Percentiles rank a stretch among this genome's conserved stretches.
Conservation (phyloP, 2,113 vertebrate genomes). For the Onychostoma macrolepis region DNA sequence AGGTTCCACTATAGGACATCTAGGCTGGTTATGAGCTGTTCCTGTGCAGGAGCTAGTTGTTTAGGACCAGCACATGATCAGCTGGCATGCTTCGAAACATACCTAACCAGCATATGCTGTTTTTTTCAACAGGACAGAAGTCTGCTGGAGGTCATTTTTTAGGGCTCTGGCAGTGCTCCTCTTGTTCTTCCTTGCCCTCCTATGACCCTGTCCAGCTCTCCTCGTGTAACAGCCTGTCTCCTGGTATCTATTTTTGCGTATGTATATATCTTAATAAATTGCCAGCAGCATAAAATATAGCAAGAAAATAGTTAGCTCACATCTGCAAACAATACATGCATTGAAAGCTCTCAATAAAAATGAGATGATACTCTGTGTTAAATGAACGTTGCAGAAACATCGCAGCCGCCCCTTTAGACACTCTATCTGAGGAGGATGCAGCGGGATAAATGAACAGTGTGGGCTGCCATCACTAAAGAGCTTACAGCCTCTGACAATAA, state of each 20-base stretch:
- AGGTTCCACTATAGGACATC: no score
- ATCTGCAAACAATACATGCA: not conserved
- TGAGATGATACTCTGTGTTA: not conserved
- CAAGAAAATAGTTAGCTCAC: not conserved
- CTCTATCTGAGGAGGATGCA: not conserved
- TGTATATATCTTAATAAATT: not conserved
- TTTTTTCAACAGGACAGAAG: no score
- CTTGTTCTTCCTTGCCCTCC: no score
- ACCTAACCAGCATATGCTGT: no score
- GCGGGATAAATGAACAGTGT: constrained; percentile 15
- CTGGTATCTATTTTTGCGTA: not conserved
- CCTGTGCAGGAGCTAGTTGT: no score
- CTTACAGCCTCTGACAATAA: constrained; percentile 45
- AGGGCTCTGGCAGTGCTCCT: no score
- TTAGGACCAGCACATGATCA: no score
- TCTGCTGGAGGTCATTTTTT: no score
- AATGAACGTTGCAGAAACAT: not conserved
- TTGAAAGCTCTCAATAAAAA: not conserved
- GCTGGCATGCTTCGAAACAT: no score
- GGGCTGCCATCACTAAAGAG: constrained; percentile 16
- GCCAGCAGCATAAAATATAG: not conserved
- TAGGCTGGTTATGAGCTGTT: no score
- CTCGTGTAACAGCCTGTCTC: no score
- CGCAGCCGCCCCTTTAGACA: not conserved
- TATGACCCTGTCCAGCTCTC: no score